A percentile compares a stretch with the other conserved stretches of the same genome.
Evolutionary conservation across 2,888 invertebrate genomes (phyloP).

Genomic region (Lasius fuliginosus): DNA sequence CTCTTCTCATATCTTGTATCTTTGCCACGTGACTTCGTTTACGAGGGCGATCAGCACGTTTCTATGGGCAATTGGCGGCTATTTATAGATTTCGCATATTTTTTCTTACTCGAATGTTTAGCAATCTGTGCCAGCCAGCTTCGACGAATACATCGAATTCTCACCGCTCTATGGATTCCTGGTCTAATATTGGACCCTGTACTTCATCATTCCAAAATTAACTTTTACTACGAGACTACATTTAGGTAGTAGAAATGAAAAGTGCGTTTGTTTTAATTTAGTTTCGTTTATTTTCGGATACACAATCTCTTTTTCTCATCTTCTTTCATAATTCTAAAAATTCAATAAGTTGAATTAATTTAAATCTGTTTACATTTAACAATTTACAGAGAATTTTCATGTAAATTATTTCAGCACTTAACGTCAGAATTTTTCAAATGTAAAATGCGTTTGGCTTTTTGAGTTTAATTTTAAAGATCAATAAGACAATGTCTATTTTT

Average conservation of each 20-base stretch:
- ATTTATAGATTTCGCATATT: conserved; percentile 64
- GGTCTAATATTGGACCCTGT: not conserved
- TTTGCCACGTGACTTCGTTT: conserved; percentile 20
- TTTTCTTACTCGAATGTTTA: conserved; percentile 34
- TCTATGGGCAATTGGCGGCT: conserved; percentile 40
- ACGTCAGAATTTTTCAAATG: not conserved
- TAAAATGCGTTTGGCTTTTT: not conserved
- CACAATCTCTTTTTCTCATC: not conserved
- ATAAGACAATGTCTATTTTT: not conserved
- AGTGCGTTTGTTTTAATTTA: not conserved
- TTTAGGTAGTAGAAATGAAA: not conserved
- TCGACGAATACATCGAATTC: conserved; percentile 35
- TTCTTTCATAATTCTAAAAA: not conserved
- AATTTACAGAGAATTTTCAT: not conserved
- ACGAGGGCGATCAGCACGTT: conserved; percentile 22
- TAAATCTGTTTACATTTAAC: not conserved
- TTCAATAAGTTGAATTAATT: not conserved
- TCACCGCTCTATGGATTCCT: not conserved
- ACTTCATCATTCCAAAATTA: conserved; percentile 21
- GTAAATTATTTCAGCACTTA: not conserved
- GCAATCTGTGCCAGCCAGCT: conserved; percentile 31
- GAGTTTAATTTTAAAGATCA: not conserved
- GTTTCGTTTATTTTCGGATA: not conserved
- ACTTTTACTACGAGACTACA: not conserved
- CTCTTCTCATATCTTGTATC: not conserved